These are phyloP conservation scores for Neria commutata DNA, from an alignment of 2,888 invertebrate genomes.

Conservation along the genomic window DNA sequence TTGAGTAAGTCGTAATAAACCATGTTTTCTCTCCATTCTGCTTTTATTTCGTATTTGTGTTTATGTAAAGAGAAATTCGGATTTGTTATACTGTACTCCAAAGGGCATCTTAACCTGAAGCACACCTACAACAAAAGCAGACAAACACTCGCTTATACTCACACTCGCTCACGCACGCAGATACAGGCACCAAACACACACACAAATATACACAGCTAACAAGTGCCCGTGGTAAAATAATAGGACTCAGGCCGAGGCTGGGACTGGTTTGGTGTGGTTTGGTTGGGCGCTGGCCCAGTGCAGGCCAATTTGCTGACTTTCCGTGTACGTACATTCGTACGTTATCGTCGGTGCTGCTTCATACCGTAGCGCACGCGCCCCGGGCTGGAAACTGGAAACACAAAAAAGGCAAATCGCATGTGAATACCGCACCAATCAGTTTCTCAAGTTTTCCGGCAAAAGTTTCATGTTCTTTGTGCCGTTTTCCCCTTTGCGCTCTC, in stretches of 20 bases:
- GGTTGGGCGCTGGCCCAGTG: neutral
- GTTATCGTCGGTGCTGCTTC: slow-evolving; percentile 17
- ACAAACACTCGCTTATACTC: neutral
- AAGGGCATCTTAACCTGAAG: slow-evolving; percentile 10
- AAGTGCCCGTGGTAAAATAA: slow-evolving; percentile 5
- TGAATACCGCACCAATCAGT: slow-evolving; percentile 38
- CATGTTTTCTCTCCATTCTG: too few species aligned
- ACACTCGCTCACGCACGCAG: neutral
- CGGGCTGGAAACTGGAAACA: slow-evolving; percentile 2
- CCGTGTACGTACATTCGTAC: slow-evolving; percentile 11
- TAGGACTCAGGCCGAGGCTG: neutral
- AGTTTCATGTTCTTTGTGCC: slow-evolving; percentile 19
- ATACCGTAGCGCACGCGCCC: neutral
- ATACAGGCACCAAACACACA: neutral
- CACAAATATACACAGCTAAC: neutral
- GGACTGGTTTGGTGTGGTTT: too few species aligned
- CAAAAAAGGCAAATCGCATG: slow-evolving; percentile 36
- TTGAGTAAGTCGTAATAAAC: too few species aligned
- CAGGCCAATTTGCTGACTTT: too few species aligned
- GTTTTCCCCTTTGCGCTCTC: too few species aligned
- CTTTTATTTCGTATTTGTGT: too few species aligned
- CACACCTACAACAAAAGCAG: slow-evolving; percentile 4
- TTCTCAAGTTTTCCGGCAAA: slow-evolving; percentile 37
- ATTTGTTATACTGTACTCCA: slow-evolving; percentile 6
- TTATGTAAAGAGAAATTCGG: too few species aligned